These are phyloP conservation scores for Bicyclus anynana DNA, from an alignment of 1,140 invertebrate species.

Conservation along the genomic window DNA sequence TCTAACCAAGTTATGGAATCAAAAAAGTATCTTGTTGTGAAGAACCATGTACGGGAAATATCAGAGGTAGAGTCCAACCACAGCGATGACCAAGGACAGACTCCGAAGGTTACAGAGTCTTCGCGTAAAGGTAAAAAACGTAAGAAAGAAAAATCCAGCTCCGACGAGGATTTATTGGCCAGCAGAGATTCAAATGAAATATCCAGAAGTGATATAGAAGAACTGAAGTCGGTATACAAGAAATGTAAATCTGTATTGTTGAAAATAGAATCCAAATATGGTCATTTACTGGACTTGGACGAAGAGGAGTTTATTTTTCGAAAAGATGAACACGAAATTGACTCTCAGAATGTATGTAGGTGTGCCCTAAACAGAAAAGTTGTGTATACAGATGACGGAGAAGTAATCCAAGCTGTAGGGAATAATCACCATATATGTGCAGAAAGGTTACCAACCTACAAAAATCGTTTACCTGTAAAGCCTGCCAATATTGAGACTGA, in stretches of 20 bases:
- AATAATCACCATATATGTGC: slow-evolving; percentile 45
- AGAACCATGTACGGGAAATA: slow-evolving; percentile 50
- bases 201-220: slow-evolving; percentile 44
- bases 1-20: slow-evolving; percentile 22
- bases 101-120: not conserved
- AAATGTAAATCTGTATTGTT: slow-evolving; percentile 51
- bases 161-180: not conserved
- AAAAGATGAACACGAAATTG: slow-evolving; percentile 12
- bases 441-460: slow-evolving; percentile 27
- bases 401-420: slow-evolving; percentile 24
- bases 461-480: slow-evolving; percentile 4
- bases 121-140: slow-evolving; percentile 8
- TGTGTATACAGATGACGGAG: slow-evolving; percentile 56
- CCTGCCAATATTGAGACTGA: slow-evolving; percentile 41
- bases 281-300: slow-evolving; percentile 48
- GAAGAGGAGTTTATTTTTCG: slow-evolving; percentile 8
- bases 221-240: slow-evolving; percentile 45
- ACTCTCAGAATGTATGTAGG: slow-evolving; percentile 33
- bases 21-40: slow-evolving; percentile 45
- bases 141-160: slow-evolving; percentile 2
- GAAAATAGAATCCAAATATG: slow-evolving; percentile 65
- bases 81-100: not conserved
- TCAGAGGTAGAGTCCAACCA: not conserved
- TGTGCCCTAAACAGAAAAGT: slow-evolving; percentile 53
- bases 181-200: slow-evolving; percentile 21